A percentile compares a stretch with the other conserved stretches of the same genome.
Conservation (phyloP, 2,888 invertebrate species). For the Hirtodrosophila duncani region DNA sequence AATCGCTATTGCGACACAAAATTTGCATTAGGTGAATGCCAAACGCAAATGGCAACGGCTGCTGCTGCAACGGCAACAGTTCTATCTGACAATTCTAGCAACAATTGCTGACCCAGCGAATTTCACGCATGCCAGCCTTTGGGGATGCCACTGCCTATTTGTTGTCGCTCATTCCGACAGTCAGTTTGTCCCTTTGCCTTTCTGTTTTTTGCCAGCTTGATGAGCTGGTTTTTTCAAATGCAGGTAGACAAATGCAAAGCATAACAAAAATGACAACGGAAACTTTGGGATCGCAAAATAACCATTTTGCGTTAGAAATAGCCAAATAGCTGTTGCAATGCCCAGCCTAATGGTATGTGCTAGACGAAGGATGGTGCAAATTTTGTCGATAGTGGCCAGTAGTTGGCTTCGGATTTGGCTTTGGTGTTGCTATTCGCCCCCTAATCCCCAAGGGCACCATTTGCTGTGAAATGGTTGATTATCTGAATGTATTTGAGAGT, state of each 20-base stretch:
- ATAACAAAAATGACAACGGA: too few relatives aligned
- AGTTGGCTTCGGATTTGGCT: neutral
- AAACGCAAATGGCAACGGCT: conserved; percentile 4
- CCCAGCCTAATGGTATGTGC: too few relatives aligned
- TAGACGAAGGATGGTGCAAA: conserved; percentile 8
- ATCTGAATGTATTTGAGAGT: too few relatives aligned
- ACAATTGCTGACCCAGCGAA: conserved; percentile 35
- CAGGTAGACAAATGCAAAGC: too few relatives aligned
- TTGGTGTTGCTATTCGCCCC: neutral
- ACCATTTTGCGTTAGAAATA: too few relatives aligned
- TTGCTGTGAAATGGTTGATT: conserved; percentile 2
- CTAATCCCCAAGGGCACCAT: conserved; percentile 4
- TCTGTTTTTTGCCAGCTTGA: conserved; percentile 25
- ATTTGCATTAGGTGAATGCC: conserved; percentile 46
- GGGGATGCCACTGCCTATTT: neutral
- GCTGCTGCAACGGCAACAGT: neutral
- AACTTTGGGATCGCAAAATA: too few relatives aligned
- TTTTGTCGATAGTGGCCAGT: neutral
- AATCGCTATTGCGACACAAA: conserved; percentile 32
- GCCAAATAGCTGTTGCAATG: neutral
- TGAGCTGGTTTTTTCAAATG: too few relatives aligned
- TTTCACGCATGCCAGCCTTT: conserved; percentile 25
- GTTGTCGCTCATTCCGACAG: neutral
- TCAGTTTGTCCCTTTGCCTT: conserved; percentile 10
- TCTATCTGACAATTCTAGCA: neutral